Base-by-base conservation (phyloP, 2,113 vertebrate species). In the Hiodon alosoides region DNA sequence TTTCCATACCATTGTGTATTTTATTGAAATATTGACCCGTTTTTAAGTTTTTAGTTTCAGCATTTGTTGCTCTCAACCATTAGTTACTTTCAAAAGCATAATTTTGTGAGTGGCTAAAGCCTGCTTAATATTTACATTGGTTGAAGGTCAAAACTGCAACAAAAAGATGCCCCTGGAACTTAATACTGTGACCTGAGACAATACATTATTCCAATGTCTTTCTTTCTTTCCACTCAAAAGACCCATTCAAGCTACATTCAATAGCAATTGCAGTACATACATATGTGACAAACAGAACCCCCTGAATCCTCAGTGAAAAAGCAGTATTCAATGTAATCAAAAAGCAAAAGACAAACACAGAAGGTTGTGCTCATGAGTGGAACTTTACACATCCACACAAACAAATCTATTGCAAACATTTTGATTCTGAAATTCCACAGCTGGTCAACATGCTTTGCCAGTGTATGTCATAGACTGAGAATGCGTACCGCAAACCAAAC, bases 371-470 rank as follows among this genome's bases (percentile, higher is more conserved):
- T 57, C 14, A 16, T 16, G 58, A 17, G 59, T 17, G 57, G 7
- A 71, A 17, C 69, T 9, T 58, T 10, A 47, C 69, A 13, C 47
- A 31, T 11, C 57, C 57, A 72, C 57, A 50, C 31, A 14, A 72
- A 50, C 70, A 72, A 70, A 54, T 52, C 14, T 60, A 73, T 62
- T 31, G 9, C 53, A 73, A 77, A 59, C 61, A 31, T 4, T 59
- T 62, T 71, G 68, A 74, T 77, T 77, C 82, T 66, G 78, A 76
- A 73, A 74, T 62, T 72, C 51, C 81, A 67, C 74, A 80, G 78
- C 76, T 80, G 79, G 84, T 77, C 76, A 55, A 68, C 67, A 65
- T 47, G 66, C 71, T 54, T 64, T 78, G 81, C 80, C 86, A 84
- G 70, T 71, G 46, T 72, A 73, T 79, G 77, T 86, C 81, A 66